Conservation (phyloP, 2,113 vertebrate genomes). For the Etheostoma spectabile region DNA sequence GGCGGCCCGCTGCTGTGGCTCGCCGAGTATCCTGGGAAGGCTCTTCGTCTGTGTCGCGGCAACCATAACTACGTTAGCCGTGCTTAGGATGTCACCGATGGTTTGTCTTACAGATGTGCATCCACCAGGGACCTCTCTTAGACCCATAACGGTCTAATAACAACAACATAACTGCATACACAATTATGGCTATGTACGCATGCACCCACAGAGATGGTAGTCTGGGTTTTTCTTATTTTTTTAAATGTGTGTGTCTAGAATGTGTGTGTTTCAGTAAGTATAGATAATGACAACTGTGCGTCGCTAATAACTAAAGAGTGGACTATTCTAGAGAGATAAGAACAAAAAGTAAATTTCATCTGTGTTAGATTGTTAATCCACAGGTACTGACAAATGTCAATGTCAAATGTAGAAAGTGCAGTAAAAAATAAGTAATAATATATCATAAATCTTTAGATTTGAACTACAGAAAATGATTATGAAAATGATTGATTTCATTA, state of each 20-base stretch:
- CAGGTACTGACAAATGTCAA: neutral
- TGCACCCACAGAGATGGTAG: neutral
- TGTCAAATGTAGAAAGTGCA: neutral
- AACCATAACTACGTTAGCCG: slow-evolving; percentile 75
- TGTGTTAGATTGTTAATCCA: neutral
- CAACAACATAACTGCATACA: slow-evolving; percentile 40
- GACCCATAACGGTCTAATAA: slow-evolving; percentile 60
- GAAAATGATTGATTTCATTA: neutral
- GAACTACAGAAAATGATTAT: neutral
- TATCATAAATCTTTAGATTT: neutral
- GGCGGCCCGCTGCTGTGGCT: slow-evolving; percentile 29
- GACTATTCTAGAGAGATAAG: neutral
- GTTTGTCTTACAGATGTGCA: slow-evolving; percentile 66
- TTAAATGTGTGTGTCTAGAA: slow-evolving; percentile 15
- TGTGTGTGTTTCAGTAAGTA: slow-evolving; percentile 6
- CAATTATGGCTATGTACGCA: neutral
- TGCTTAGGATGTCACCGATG: slow-evolving; percentile 72
- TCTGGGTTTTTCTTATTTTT: neutral
- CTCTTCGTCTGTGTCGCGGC: slow-evolving; percentile 51
- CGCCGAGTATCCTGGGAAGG: slow-evolving; percentile 64
- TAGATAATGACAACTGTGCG: slow-evolving; percentile 1
- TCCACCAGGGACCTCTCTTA: slow-evolving; percentile 51
- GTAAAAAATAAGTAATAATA: neutral
- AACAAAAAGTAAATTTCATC: neutral
- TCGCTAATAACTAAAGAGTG: neutral